These are phyloP conservation scores for Actinia tenebrosa DNA, from an alignment of 64 coral and sea anemone species.

Conservation along the genomic window DNA sequence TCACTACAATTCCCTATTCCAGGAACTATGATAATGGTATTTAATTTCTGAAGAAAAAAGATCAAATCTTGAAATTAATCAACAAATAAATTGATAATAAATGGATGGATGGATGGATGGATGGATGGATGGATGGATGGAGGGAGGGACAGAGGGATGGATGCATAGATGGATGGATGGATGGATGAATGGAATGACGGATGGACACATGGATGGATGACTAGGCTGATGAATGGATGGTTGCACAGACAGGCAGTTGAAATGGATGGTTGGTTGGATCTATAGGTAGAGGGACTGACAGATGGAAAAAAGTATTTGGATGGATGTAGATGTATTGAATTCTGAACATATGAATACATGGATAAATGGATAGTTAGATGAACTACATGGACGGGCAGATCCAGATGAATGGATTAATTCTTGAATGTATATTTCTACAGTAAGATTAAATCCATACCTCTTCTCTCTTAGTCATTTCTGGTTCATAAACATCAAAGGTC, in stretches of 20 bases:
- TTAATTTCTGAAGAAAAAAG: slow-evolving; percentile 45
- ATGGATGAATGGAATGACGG: not conserved
- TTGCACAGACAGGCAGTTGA: too few species aligned
- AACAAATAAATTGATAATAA: not conserved
- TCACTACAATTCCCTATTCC: slow-evolving; percentile 92
- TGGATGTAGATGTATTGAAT: too few species aligned
- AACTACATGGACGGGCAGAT: too few species aligned
- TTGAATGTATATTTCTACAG: too few species aligned
- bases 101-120: not conserved
- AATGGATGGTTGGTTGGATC: too few species aligned
- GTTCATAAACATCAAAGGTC: slow-evolving; percentile 92
- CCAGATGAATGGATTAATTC: too few species aligned
- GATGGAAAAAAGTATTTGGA: too few species aligned
- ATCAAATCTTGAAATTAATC: not conserved
- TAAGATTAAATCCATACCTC: not conserved
- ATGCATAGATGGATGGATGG: not conserved
- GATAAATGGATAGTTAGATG: too few species aligned
- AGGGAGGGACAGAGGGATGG: not conserved
- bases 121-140: not conserved
- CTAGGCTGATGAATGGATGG: too few species aligned
- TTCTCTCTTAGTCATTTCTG: slow-evolving; percentile 3
- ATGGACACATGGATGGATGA: not conserved
- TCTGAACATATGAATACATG: too few species aligned
- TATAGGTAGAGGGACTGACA: too few species aligned
- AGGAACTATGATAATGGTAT: slow-evolving; percentile 86